These are phyloP conservation scores for Aricia agestis DNA, from an alignment of 1,140 invertebrate species.

Conservation along the genomic window DNA sequence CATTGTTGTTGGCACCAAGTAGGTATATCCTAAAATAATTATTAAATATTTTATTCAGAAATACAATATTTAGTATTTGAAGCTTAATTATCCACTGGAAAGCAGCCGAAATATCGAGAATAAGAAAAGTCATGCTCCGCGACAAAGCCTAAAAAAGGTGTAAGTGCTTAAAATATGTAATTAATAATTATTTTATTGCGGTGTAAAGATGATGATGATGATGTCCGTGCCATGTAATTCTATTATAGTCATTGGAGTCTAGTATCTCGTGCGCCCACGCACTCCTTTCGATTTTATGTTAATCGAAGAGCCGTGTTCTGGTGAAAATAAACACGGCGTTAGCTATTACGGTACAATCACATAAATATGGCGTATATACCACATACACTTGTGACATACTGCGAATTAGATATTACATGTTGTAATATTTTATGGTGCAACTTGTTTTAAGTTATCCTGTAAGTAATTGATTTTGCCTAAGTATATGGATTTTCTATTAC, in stretches of 20 bases:
- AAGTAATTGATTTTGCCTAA: too few relatives aligned
- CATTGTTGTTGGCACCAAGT: too few relatives aligned
- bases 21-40: too few relatives aligned
- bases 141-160: too few relatives aligned
- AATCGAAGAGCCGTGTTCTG: slow-evolving; percentile 71
- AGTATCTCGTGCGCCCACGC: slow-evolving; percentile 52
- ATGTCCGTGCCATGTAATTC: neutral
- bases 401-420: neutral
- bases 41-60: neutral
- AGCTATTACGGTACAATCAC: slow-evolving; percentile 42
- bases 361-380: slow-evolving; percentile 22
- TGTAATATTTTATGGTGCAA: neutral
- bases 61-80: too few relatives aligned
- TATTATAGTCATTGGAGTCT: neutral
- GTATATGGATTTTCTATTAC: too few relatives aligned
- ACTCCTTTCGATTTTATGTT: slow-evolving; percentile 68
- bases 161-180: too few relatives aligned
- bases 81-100: too few relatives aligned
- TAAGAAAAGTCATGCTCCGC: too few relatives aligned
- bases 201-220: neutral
- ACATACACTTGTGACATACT: neutral
- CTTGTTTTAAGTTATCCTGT: too few relatives aligned
- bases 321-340: slow-evolving; percentile 46
- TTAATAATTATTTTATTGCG: too few relatives aligned
- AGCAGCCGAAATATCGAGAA: too few relatives aligned